Evolutionary conservation across 2,888 invertebrate species (phyloP).

Genomic region (Lepidocyrtoides sp.): DNA sequence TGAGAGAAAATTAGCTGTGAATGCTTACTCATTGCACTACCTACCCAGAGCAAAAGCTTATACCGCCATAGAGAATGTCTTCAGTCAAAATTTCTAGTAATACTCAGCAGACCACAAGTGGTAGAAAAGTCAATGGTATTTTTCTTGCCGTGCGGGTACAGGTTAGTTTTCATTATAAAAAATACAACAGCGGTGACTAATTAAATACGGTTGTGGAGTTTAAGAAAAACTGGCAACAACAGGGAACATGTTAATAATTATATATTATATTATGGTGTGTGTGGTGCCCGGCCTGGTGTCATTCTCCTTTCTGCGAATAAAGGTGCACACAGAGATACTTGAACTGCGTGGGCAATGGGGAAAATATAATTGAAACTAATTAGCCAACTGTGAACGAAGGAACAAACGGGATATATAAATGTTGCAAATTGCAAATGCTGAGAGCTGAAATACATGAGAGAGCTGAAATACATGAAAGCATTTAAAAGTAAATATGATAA

Average conservation of each 20-base stretch:
- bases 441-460: too few relatives aligned
- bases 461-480: too few relatives aligned
- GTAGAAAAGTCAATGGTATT: neutral
- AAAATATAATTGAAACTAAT: slow-evolving; percentile 53
- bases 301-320: neutral
- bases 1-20: slow-evolving; percentile 41
- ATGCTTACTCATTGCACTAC: too few relatives aligned
- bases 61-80: too few relatives aligned
- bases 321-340: neutral
- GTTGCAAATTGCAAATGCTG: slow-evolving; percentile 32
- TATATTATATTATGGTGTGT: too few relatives aligned
- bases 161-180: neutral
- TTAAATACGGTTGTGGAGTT: slow-evolving; percentile 14
- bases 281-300: too few relatives aligned
- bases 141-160: too few relatives aligned
- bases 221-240: neutral
- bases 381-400: neutral
- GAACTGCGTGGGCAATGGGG: slow-evolving; percentile 26
- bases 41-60: too few relatives aligned
- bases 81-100: too few relatives aligned
- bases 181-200: slow-evolving; percentile 5
- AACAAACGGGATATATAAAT: slow-evolving; percentile 33
- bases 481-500: too few relatives aligned
- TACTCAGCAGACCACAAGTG: too few relatives aligned
- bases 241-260: too few relatives aligned